These are phyloP conservation scores for Australoheros scitulus DNA, from an alignment of 2,113 vertebrate genomes.

Conservation along the genomic window DNA sequence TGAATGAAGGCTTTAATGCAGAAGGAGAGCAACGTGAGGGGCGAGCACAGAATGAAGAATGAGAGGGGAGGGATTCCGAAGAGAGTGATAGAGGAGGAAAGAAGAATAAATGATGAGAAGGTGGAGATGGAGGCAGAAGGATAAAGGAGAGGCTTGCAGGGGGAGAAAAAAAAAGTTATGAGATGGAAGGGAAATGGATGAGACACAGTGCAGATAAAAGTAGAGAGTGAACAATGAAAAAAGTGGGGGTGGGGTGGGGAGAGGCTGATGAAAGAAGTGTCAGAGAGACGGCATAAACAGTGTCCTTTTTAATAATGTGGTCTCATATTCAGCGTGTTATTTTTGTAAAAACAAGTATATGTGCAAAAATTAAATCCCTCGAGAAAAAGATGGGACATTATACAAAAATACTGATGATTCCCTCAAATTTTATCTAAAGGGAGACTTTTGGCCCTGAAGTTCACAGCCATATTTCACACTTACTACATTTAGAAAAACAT, in stretches of 20 bases:
- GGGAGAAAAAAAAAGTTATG: slow-evolving; percentile 29
- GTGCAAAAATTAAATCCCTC: neutral
- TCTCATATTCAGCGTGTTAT: neutral
- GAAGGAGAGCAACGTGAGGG: slow-evolving; percentile 26
- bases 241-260: neutral
- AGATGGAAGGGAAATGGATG: slow-evolving; percentile 30
- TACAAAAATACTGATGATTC: neutral
- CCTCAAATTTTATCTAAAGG: neutral
- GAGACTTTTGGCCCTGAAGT: neutral
- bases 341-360: neutral
- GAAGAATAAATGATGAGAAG: slow-evolving; percentile 64
- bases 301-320: neutral
- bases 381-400: neutral
- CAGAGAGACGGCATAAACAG: slow-evolving; percentile 16
- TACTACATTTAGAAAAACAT: neutral
- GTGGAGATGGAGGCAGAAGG: slow-evolving; percentile 42
- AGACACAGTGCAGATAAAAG: slow-evolving; percentile 42
- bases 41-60: slow-evolving; percentile 47
- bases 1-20: slow-evolving; percentile 22
- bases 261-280: slow-evolving; percentile 5
- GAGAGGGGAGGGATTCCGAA: slow-evolving; percentile 43
- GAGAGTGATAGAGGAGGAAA: slow-evolving; percentile 52
- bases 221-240: neutral
- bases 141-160: slow-evolving; percentile 27
- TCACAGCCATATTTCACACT: neutral